A percentile compares a stretch with the other conserved stretches of the same genome.
Conservation (phyloP, 2,888 invertebrate species). For the Schrankia costaestrigalis region DNA sequence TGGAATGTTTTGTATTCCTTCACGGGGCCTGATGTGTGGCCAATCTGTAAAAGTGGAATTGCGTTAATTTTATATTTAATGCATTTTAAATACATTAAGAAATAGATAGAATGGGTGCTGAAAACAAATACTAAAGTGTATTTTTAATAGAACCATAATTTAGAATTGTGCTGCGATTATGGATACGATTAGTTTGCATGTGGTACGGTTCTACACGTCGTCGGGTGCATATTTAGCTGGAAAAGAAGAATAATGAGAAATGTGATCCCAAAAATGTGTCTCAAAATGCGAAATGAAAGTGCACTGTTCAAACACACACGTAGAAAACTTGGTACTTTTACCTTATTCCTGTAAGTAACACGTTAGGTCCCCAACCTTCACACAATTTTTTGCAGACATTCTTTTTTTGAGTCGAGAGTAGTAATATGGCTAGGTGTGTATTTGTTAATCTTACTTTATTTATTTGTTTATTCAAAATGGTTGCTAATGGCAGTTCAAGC, state of each 20-base stretch:
- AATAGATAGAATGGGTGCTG: no score
- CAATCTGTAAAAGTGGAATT: no score
- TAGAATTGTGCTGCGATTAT: not conserved
- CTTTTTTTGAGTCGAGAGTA: slow-evolving; percentile 7
- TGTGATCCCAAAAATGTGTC: slow-evolving; percentile 26
- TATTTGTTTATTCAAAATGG: no score
- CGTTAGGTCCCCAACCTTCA: slow-evolving; percentile 21
- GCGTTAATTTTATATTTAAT: no score
- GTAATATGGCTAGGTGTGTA: no score
- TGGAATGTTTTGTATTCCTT: slow-evolving; percentile 27
- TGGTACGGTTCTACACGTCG: slow-evolving; percentile 5
- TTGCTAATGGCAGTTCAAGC: no score
- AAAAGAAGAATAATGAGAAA: slow-evolving; percentile 20
- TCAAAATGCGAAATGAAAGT: slow-evolving; percentile 28
- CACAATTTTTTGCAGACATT: slow-evolving; percentile 8
- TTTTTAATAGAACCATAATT: no score
- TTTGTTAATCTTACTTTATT: no score
- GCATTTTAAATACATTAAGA: no score
- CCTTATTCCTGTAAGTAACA: slow-evolving; percentile 37
- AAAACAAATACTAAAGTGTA: no score
- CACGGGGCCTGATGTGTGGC: slow-evolving; percentile 31
- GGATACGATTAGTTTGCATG: not conserved
- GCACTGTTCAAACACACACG: slow-evolving; percentile 40
- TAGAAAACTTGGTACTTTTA: slow-evolving; percentile 36
- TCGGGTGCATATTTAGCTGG: slow-evolving; percentile 18